phyloP scores from a whole-genome alignment of 2,797 vertebrate genomes.

The Labeo calbasu region DNA sequence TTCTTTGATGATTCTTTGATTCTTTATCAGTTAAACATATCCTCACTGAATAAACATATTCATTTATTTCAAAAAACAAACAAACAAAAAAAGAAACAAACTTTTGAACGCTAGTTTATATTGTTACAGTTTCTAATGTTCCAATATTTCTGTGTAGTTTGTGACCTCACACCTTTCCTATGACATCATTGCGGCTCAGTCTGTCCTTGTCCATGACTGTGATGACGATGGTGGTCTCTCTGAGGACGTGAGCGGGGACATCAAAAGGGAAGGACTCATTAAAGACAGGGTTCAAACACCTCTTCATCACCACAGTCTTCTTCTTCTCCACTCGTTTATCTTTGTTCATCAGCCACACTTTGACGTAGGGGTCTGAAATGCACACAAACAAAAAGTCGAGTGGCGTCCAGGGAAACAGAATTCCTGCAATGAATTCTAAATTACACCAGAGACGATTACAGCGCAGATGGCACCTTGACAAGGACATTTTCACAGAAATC shows the following conservation, averaged over 20 bases:
- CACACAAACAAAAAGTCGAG: neutral
- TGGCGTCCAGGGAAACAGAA: neutral
- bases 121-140: neutral
- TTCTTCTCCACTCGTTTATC: slow-evolving; percentile 90
- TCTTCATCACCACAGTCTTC: slow-evolving; percentile 89
- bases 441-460: neutral
- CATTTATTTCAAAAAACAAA: neutral
- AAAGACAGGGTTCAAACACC: slow-evolving; percentile 88
- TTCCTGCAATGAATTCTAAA: neutral
- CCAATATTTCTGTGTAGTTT: neutral
- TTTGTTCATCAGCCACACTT: slow-evolving; percentile 90
- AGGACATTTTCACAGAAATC: slow-evolving; percentile 17
- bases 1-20: neutral
- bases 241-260: slow-evolving; percentile 85
- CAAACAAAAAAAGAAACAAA: neutral
- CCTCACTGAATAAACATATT: neutral
- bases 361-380: slow-evolving; percentile 84
- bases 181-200: slow-evolving; percentile 88
- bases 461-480: slow-evolving; percentile 12
- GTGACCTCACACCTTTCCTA: slow-evolving; percentile 81
- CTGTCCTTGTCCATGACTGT: slow-evolving; percentile 91
- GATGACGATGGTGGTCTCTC: slow-evolving; percentile 88
- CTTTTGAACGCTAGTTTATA: neutral
- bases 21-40: neutral
- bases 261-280: slow-evolving; percentile 89